Percentiles rank a stretch among this genome's conserved stretches.
phyloP scores from a whole-genome alignment of 2,888 invertebrate species.

The Calameuta idolon region DNA sequence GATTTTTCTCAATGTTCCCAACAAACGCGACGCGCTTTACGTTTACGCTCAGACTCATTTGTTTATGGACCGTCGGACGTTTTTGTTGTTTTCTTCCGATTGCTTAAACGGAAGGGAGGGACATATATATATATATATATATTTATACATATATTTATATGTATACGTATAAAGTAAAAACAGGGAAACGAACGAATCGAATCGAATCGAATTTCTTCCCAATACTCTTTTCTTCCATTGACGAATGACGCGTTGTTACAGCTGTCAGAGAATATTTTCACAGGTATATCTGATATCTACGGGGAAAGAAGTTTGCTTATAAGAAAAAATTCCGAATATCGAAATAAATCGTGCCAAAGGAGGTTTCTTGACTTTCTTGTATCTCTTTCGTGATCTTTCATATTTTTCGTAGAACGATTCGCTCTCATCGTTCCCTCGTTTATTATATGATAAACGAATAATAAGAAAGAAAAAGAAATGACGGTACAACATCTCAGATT shows the following conservation, averaged over 20 bases:
- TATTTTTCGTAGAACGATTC: constrained; percentile 1
- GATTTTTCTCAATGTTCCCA: constrained; percentile 55
- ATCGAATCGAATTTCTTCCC: neutral
- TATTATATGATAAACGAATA: neutral
- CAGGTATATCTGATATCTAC: neutral
- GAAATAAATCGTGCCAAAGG: constrained; percentile 2
- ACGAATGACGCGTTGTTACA: neutral
- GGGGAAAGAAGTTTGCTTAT: neutral
- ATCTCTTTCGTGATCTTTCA: neutral
- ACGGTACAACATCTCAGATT: neutral
- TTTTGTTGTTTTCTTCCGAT: neutral
- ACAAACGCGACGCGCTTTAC: constrained; percentile 34
- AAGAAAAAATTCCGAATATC: neutral
- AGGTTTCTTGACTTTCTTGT: neutral
- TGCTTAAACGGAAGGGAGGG: constrained; percentile 10
- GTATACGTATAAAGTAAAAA: neutral
- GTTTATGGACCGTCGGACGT: neutral
- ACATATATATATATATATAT: constrained; percentile 4
- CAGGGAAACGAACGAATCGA: neutral
- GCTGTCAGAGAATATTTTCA: neutral
- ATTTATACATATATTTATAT: neutral
- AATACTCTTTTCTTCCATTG: neutral
- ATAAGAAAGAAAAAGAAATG: neutral
- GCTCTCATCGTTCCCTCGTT: neutral
- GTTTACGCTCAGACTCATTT: constrained; percentile 6